Evolutionary conservation across 2,888 invertebrate genomes (phyloP), one percentile per base, ranked within the genome.

Genomic region (Epinotia bilunana): DNA sequence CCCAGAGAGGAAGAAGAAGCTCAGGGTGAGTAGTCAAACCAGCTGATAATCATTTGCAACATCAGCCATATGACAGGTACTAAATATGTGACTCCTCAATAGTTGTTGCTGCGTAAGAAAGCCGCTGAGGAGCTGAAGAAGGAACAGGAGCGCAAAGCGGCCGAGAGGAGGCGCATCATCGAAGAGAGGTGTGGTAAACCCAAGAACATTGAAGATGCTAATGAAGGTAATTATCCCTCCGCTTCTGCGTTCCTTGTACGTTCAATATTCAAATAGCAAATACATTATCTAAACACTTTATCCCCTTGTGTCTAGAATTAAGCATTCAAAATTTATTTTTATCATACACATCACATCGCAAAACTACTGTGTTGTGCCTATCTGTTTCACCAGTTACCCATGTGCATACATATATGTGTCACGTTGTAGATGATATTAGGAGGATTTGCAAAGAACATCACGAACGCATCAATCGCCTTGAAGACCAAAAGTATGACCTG

Each of bases 1-100:
- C 89, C 99, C 99, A 79, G 99, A 99, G 95, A 98, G 99, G 95
- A 99, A 99, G 98, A 99, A 99, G 98, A 99, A 99, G 95, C 98
- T 99, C 90, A 97, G 99, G 96, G 99, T 99, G 90, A 95, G 97
- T 95, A 77, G 55, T 12, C 20, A 68, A 49, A 57, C 18, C 5
- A n/a, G 53, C 53, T n/a, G n/a, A 13, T n/a, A 53, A 53, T 7
- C 53, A 13, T 53, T 23, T 60, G 7, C 3, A 6, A 11, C 20
- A 12, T 55, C 7, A n/a, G 12, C 12, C 12, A 20, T 63, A n/a
- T 16, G 49, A 62, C 39, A 9, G 39, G 39, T 39, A 28, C 13
- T 58, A 57, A n/a, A 63, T 57, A 63, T n/a, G n/a, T 55, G 43
- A 43, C 20, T 63, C 46, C 43, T n/a, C 72, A 78, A 86, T 86